Percentiles rank a stretch among this genome's conserved stretches.
phyloP scores from a whole-genome alignment of 2,797 vertebrate genomes.

The Heliangelus exortis region DNA sequence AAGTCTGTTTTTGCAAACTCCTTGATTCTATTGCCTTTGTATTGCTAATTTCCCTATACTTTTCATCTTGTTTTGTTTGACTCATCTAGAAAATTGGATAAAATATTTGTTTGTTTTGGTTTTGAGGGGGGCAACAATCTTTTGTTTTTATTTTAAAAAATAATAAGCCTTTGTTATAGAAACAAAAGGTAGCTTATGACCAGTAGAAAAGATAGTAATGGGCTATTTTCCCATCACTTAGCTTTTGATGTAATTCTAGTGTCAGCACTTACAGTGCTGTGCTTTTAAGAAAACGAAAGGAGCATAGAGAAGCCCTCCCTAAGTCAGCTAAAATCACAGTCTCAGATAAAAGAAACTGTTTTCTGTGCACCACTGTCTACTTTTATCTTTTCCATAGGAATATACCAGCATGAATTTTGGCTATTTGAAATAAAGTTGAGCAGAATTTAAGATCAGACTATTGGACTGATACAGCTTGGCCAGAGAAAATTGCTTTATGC shows the following conservation, averaged over 20 bases:
- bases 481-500: not conserved
- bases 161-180: not conserved
- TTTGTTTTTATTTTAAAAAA: not conserved
- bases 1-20: not conserved
- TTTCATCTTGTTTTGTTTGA: not conserved
- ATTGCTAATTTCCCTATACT: not conserved
- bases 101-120: not conserved
- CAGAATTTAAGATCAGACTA: not conserved
- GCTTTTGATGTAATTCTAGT: not conserved
- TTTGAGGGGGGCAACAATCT: not conserved
- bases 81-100: not conserved
- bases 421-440: not conserved
- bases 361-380: not conserved
- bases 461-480: not conserved
- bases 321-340: not conserved
- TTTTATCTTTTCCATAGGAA: not conserved
- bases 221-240: not conserved
- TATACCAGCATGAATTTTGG: not conserved
- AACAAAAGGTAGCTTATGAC: not conserved
- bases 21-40: not conserved
- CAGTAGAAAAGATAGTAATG: conserved; percentile 20
- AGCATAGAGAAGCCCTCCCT: not conserved
- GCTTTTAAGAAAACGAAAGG: not conserved
- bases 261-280: not conserved
- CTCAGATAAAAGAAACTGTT: not conserved